Conservation (phyloP, 2,888 invertebrate genomes). For the Lutraria lutraria region DNA sequence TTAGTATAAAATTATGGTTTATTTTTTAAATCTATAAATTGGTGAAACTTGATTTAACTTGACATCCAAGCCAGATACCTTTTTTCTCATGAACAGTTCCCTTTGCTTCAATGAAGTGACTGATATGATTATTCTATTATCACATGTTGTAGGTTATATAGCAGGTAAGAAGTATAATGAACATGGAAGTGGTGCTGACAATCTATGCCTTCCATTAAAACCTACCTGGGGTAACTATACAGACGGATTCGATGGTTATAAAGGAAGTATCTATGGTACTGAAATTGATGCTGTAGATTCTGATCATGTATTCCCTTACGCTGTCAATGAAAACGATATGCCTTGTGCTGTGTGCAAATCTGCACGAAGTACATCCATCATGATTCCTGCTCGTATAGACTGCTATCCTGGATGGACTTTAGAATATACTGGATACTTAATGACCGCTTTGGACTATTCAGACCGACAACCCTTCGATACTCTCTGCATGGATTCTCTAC, state of each 20-base stretch:
- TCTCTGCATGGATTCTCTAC: constrained; percentile 67
- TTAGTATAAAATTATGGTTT: no score
- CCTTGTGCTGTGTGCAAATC: constrained; percentile 39
- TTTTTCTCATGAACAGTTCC: no score
- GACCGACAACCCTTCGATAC: background rate
- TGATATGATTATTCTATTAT: no score
- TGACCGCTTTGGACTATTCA: background rate
- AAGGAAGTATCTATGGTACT: constrained; percentile 6
- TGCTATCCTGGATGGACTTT: constrained; percentile 34
- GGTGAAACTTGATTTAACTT: no score
- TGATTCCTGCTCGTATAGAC: constrained; percentile 31
- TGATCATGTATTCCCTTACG: background rate
- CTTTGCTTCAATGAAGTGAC: no score
- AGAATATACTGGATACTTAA: constrained; percentile 34
- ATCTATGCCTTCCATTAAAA: constrained; percentile 25
- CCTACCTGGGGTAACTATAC: constrained; percentile 17
- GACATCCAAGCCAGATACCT: no score
- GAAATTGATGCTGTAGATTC: background rate
- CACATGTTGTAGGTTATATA: no score
- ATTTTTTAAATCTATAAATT: no score
- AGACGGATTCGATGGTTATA: background rate
- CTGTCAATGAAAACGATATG: constrained; percentile 14
- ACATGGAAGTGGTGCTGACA: constrained; percentile 24
- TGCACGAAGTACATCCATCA: background rate
- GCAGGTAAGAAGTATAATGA: background rate